Conservation (phyloP, 2,888 invertebrate species). For the Melitaea athalia region DNA sequence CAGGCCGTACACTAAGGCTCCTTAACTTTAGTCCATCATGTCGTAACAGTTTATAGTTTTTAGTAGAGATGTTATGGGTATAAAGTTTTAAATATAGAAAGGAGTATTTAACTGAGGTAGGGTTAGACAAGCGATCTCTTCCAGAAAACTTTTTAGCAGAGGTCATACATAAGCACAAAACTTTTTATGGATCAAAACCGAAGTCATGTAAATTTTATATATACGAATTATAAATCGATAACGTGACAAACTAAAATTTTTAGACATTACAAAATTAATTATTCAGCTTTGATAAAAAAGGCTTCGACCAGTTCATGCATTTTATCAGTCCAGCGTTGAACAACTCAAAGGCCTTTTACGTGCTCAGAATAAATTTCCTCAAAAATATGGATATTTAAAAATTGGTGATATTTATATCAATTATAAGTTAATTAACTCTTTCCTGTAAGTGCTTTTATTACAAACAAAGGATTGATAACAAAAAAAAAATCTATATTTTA, state of each 20-base stretch:
- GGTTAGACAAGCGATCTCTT: no score
- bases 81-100: no score
- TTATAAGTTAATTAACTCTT: constrained; percentile 4
- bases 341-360: constrained; percentile 41
- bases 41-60: no score
- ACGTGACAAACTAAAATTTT: background rate
- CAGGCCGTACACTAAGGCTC: no score
- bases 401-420: constrained; percentile 28
- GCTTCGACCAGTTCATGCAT: constrained; percentile 36
- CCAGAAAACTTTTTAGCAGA: no score
- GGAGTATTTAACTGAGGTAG: no score
- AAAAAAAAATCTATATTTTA: background rate
- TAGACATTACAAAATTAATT: constrained; percentile 24
- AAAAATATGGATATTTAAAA: constrained; percentile 30
- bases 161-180: no score
- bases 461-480: background rate
- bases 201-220: no score
- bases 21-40: no score
- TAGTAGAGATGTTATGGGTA: no score
- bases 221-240: no score
- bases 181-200: no score
- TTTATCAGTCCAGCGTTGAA: constrained; percentile 47
- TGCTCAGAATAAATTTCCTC: constrained; percentile 46
- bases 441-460: background rate
- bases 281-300: constrained; percentile 27